phyloP scores from a whole-genome alignment of 1,140 invertebrate genomes.

The Diorhabda elongata region DNA sequence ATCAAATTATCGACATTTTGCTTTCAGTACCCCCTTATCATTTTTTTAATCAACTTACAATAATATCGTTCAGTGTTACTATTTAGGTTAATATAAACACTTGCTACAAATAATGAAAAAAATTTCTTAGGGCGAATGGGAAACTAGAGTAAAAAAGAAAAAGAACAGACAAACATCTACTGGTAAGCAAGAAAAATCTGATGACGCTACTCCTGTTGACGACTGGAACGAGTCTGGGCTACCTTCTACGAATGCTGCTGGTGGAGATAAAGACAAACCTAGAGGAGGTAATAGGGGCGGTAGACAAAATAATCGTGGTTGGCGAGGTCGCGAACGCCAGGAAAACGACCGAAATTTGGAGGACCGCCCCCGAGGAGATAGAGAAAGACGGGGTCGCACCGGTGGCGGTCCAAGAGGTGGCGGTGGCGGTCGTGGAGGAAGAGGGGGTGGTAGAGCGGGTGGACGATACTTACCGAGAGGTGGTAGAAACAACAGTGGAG shows the following conservation, averaged over 20 bases:
- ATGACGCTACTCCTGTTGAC: conserved; percentile 40
- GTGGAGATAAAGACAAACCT: conserved; percentile 41
- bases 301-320: conserved; percentile 41
- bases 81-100: too few relatives aligned
- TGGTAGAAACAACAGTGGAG: conserved; percentile 31
- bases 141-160: conserved; percentile 79
- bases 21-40: too few relatives aligned
- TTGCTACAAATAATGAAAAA: too few relatives aligned
- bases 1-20: too few relatives aligned
- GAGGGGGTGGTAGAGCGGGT: conserved; percentile 54
- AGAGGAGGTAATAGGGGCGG: conserved; percentile 35
- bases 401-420: conserved; percentile 54
- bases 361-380: conserved; percentile 34
- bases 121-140: conserved; percentile 64
- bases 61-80: too few relatives aligned
- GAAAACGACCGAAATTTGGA: conserved; percentile 36
- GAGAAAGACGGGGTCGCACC: conserved; percentile 49
- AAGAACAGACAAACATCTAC: conserved; percentile 61
- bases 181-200: conserved; percentile 46
- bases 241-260: conserved; percentile 38
- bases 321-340: conserved; percentile 43
- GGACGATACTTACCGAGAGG: conserved; percentile 39
- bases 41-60: too few relatives aligned
- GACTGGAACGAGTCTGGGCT: conserved; percentile 45
- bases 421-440: conserved; percentile 53